Base-by-base conservation (phyloP, 2,113 vertebrate species). In the Nesogale talazaci region DNA sequence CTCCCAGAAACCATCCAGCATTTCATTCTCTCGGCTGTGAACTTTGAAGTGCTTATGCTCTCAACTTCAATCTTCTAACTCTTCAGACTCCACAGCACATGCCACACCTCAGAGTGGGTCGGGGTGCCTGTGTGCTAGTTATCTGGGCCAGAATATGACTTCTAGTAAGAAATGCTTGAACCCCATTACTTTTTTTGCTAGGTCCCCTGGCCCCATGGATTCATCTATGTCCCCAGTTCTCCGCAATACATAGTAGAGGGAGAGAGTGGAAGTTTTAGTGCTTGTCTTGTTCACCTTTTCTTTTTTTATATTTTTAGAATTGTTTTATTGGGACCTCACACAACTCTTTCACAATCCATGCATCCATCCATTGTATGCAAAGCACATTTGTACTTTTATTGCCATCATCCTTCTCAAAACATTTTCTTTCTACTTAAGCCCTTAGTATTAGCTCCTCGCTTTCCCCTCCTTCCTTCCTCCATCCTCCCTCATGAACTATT, bases 221-320 rank as follows among this genome's bases (percentile, higher is more conserved):
- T 27, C 25, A n/a, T 5, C 3, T 7, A 0, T 19, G 17, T 14
- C 20, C n/a, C 42, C 5, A 6, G 83, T 16, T 56, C 12, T 7
- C 46, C 25, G 16, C 12, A 65, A 1, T 23, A n/a, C 5, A 46
- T 14, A 16, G 25, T 46, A 72, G 8, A 38, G 69, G 61, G 40
- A 38, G n/a, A 9, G 3, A 10, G 6, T 15, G 1, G 29, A 25
- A 36, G 19, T 69, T 22, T 88, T 61, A 57, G 22, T 63, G 82
- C 69, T 82, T 76, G 20, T 14, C 59, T 29, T 38, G 4, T 52
- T 72, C 29, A 40, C 3, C 1, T 36, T 78, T 22, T 94, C 40
- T 34, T n/a, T n/a, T n/a, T n/a, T n/a, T n/a, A n/a, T n/a, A n/a
- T n/a, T n/a, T n/a, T n/a, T n/a, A n/a, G n/a, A n/a, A n/a, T n/a